These are phyloP conservation scores for Macrotrachela quadricornifera DNA, from an alignment of 1,140 invertebrate genomes.

Conservation along the genomic window DNA sequence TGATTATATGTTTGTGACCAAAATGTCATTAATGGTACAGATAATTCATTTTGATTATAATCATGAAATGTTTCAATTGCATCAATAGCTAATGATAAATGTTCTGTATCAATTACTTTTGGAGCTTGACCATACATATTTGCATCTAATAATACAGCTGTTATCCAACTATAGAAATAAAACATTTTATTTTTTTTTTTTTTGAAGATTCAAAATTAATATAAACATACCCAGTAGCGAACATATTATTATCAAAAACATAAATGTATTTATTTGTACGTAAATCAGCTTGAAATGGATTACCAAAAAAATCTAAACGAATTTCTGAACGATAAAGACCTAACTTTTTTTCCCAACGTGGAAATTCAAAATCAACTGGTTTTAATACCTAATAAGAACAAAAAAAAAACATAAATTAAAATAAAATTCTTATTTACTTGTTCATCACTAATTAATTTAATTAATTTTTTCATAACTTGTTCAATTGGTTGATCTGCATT, in stretches of 20 bases:
- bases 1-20: slow-evolving; percentile 19
- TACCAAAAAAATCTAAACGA: slow-evolving; percentile 15
- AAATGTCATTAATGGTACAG: slow-evolving; percentile 16
- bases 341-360: slow-evolving; percentile 12
- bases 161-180: slow-evolving; percentile 12
- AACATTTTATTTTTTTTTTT: no score
- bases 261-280: slow-evolving; percentile 9
- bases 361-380: no score
- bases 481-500: no score
- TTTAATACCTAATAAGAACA: no score
- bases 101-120: slow-evolving; percentile 7
- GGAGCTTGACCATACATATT: slow-evolving; percentile 12
- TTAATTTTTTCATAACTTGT: no score
- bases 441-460: no score
- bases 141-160: slow-evolving; percentile 13
- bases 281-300: slow-evolving; percentile 7
- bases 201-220: no score
- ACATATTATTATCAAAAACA: slow-evolving; percentile 22
- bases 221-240: slow-evolving; percentile 10
- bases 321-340: slow-evolving; percentile 15
- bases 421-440: no score
- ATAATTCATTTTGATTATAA: slow-evolving; percentile 13
- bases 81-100: slow-evolving; percentile 13
- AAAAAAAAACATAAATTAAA: no score
- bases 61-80: slow-evolving; percentile 13